A percentile compares a stretch with the other conserved stretches of the same genome.
These are phyloP conservation scores for Orussus abietinus DNA, from an alignment of 1,140 invertebrate genomes.

Conservation along the genomic window DNA sequence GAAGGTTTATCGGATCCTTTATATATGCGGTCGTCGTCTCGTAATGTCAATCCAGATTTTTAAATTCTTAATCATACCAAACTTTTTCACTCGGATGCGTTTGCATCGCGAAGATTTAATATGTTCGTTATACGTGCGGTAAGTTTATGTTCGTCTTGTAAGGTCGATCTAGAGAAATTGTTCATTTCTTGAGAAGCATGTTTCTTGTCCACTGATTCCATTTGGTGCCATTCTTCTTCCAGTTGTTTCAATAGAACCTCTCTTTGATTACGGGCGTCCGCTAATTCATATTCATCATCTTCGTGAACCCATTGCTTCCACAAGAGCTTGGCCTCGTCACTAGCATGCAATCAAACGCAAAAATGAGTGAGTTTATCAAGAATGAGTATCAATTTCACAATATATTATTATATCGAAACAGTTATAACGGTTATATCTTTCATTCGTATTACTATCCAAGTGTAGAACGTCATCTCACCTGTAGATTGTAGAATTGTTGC, in stretches of 20 bases:
- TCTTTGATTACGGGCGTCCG: slow-evolving; percentile 19
- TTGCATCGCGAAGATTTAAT: no score
- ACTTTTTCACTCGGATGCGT: no score
- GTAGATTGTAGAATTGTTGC: slow-evolving; percentile 30
- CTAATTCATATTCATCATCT: slow-evolving; percentile 27
- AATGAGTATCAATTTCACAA: slow-evolving; percentile 3
- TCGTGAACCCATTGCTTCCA: slow-evolving; percentile 42
- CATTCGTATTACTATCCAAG: no score
- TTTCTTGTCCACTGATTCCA: slow-evolving; percentile 38
- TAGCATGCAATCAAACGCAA: slow-evolving; percentile 19
- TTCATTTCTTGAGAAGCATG: slow-evolving; percentile 26
- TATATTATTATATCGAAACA: no score
- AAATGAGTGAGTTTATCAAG: not conserved
- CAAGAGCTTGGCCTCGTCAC: slow-evolving; percentile 40
- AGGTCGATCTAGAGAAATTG: slow-evolving; percentile 16
- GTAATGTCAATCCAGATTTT: no score
- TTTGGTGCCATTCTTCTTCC: slow-evolving; percentile 40
- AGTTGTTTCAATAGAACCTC: slow-evolving; percentile 32
- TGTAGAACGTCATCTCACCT: no score
- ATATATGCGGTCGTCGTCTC: no score
- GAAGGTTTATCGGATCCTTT: no score
- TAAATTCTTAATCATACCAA: no score
- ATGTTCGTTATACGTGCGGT: no score
- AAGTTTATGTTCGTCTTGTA: slow-evolving; percentile 23
- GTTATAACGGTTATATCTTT: no score